Base-by-base conservation (phyloP, 2,113 vertebrate species). In the Oncorhynchus nerka region DNA sequence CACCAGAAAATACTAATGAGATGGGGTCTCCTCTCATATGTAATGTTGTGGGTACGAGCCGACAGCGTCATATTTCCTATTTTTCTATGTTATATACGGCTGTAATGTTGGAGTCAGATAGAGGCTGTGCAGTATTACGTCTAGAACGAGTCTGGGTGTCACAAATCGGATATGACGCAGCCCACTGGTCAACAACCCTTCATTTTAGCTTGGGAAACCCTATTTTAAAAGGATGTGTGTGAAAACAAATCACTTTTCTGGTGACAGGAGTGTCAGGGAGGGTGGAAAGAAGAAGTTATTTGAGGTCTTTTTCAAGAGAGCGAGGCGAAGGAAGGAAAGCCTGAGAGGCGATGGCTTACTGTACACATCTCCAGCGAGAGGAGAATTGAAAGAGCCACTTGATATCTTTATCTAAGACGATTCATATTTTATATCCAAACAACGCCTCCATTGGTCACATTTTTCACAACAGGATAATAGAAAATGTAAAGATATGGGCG, bases 401-500 rank as follows among this genome's bases (percentile, higher is more conserved):
- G 79, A 68, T 91, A 89, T 92, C 90, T 93, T 85, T 88, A 91
- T 92, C 91, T 89, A 70, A 85, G 84, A 89, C 90, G 88, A 90
- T 90, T 92, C 87, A 92, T 92, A 89, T 92, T 89, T 90, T 92
- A 89, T 91, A 45, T 45, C 9, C 39, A 45, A 71, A 62, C 76
- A 79, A 76, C 79, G 79, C 82, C 76, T 77, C 78, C 85, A 75
- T 80, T 86, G 85, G 87, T 87, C 87, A 86, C 89, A 90, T 92
- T 91, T 90, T 91, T 92, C 91, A 89, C 83, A 74, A 28, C 84
- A 32, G 90, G 88, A 92, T 93, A 93, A 93, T 93, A 91, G 91
- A 92, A 92, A 91, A 90, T 92, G 86, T 88, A 90, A 92, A 91
- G 91, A 89, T 90, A 92, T 70, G 81, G 87, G 30, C 61, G 75